Conservation (phyloP, 30 jellyfish, hydroid and myxozoan genomes). For the Clytia hemisphaerica region DNA sequence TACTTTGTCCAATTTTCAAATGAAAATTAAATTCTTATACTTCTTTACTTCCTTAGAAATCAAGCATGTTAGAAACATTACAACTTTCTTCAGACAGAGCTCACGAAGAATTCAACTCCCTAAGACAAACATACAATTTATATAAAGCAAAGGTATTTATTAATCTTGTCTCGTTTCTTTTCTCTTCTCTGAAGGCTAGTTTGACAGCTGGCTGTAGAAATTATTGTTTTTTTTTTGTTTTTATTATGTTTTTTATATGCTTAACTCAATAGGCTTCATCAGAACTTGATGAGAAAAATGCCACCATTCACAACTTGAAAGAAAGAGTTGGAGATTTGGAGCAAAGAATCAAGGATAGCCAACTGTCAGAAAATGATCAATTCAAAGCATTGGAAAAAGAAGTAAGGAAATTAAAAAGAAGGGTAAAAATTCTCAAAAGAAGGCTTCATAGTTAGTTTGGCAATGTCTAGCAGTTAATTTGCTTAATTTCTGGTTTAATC, state of each 20-base stretch:
- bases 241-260: not conserved
- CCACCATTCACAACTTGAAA: conserved; percentile 34
- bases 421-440: not conserved
- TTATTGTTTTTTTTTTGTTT: not conserved
- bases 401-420: conserved; percentile 34
- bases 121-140: conserved; percentile 77
- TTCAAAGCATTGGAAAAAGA: conserved; percentile 78
- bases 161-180: not conserved
- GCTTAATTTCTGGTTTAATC: not conserved
- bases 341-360: conserved; percentile 80
- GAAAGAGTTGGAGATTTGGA: conserved; percentile 77
- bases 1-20: no score
- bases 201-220: no score
- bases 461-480: no score
- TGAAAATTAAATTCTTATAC: no score
- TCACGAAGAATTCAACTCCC: conserved; percentile 72
- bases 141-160: conserved; percentile 69
- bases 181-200: not conserved
- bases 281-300: conserved; percentile 44
- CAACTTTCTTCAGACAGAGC: conserved; percentile 54
- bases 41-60: conserved; percentile 28
- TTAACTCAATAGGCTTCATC: no score
- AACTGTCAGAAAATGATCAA: conserved; percentile 74
- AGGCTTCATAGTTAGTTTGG: not conserved
- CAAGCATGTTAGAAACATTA: conserved; percentile 45